Base-by-base conservation (phyloP, 2,888 invertebrate genomes). In the Drosophila limbata region DNA sequence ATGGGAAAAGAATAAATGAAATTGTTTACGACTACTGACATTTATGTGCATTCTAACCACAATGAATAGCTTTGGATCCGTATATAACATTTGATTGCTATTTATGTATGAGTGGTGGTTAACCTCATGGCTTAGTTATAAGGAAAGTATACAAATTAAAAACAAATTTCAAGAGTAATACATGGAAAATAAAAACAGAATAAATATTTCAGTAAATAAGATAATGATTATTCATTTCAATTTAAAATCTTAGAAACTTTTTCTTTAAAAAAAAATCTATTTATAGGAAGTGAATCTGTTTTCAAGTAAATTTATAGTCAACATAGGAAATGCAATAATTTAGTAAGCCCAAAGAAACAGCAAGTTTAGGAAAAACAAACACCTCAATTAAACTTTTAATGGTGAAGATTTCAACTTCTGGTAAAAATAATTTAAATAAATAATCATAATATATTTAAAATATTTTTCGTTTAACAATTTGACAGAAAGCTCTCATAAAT, bases 31-130 rank as follows among this genome's bases (percentile, higher is more conserved):
- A 10, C 28, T 19, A 2, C 11, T n/a, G n/a, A n/a, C 3, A 31
- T 73, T 25, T 21, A 39, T 55, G 13, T 0, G 37, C 9, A 37
- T 37, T 37, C 17, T 11, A 40, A 52, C 65, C 77, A 28, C 65
- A 73, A 76, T 71, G 56, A 69, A 19, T 69, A 40, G 55, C 10
- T 15, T 3, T 21, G 35, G 11, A 25, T 39, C 2, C 9, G 13
- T 40, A 40, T 40, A 11, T 25, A 15, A 39, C 8, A 28, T 5
- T 10, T 31, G 19, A 31, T 48, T 11, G 2, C 0, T 11, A 17
- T 33, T 11, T 11, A 13, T 13, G 13, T 19, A 33, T 17, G 4
- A 1, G 6, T 13, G 13, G 13, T 44, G 44, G n/a, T 21, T 44
- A 44, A n/a, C 44, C 15, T 33, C 33, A 50, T 11, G 21, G 9